phyloP scores from a whole-genome alignment of 2,113 vertebrate genomes.

The Neopipo cinnamomea region DNA sequence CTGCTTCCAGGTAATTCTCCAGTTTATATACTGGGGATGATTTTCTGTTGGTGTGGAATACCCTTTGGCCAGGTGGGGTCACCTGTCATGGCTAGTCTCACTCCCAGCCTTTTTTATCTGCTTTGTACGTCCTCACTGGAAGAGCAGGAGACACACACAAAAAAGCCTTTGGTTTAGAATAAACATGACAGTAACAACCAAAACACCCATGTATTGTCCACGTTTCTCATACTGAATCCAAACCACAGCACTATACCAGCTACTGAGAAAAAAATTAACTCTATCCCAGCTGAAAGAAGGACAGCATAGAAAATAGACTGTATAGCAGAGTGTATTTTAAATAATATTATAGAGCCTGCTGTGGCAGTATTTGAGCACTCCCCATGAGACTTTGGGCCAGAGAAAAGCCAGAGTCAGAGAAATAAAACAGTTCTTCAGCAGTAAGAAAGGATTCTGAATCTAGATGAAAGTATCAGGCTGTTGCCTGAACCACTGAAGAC shows the following conservation, averaged over 20 bases:
- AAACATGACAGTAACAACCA: neutral
- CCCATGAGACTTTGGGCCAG: neutral
- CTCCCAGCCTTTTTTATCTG: neutral
- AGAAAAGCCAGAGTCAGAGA: neutral
- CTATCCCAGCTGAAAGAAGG: neutral
- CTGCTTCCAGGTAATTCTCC: neutral
- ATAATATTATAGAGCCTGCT: neutral
- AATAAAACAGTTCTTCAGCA: neutral
- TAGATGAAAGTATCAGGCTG: neutral
- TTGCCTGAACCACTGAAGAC: neutral
- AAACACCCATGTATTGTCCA: neutral
- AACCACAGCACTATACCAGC: neutral
- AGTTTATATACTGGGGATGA: neutral
- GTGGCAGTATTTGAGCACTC: neutral
- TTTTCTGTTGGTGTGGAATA: neutral
- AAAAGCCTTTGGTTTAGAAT: neutral
- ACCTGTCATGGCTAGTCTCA: neutral
- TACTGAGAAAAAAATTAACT: neutral
- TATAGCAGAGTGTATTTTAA: neutral
- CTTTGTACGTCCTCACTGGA: neutral
- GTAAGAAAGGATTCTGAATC: neutral
- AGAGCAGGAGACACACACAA: neutral
- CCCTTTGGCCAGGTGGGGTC: neutral
- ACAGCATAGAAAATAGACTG: neutral
- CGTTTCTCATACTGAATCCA: neutral